These are phyloP conservation scores for Anorthoa munda DNA, from an alignment of 2,888 invertebrate genomes.

Conservation along the genomic window DNA sequence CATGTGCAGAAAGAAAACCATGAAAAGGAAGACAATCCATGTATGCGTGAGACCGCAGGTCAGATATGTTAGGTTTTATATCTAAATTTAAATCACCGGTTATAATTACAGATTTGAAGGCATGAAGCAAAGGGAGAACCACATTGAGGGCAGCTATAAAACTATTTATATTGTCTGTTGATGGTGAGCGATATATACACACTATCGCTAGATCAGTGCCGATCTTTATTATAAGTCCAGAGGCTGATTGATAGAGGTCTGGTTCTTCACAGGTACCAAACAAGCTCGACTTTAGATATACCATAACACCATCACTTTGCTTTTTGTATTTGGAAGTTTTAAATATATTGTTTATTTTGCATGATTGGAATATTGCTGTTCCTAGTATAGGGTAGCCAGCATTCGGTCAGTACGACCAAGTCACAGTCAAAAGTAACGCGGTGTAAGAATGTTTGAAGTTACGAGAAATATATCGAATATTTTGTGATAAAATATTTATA, in stretches of 20 bases:
- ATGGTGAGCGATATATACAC: conserved; percentile 2
- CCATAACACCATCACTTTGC: background rate
- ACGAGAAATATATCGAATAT: background rate
- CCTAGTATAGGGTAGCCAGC: background rate
- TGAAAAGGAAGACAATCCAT: background rate
- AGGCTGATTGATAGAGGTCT: background rate
- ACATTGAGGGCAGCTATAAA: background rate
- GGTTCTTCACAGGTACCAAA: background rate
- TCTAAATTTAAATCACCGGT: background rate
- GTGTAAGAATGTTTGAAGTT: background rate
- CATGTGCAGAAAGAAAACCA: too few species aligned
- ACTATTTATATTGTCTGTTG: background rate
- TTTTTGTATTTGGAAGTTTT: background rate
- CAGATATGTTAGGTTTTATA: background rate
- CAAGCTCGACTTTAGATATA: background rate
- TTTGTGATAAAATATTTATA: background rate
- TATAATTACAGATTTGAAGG: background rate
- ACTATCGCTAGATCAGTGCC: background rate
- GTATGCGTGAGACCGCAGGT: background rate
- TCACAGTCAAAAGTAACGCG: background rate
- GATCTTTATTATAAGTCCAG: background rate
- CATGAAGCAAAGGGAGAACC: background rate
- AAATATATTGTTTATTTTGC: too few species aligned
- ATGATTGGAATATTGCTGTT: too few species aligned
- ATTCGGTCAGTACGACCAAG: background rate